Percentiles rank a stretch among this genome's conserved stretches.
Evolutionary conservation across 2,113 vertebrate species (phyloP).

Genomic region (Sylvia atricapilla): DNA sequence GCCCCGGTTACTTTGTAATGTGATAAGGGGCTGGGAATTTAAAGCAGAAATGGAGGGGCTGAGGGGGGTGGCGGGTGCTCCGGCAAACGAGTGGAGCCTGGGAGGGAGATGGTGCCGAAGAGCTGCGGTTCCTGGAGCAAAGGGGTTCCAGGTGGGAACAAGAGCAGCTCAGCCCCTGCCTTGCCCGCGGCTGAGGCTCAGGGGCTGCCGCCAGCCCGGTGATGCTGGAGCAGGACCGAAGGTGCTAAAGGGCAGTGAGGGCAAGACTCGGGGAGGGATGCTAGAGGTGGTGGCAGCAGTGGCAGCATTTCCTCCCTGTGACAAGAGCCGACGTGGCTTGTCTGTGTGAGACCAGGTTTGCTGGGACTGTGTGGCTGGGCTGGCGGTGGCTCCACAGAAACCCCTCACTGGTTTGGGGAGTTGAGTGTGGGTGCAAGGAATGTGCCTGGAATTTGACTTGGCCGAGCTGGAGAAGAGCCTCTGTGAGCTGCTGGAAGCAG

Average conservation of each 20-base stretch:
- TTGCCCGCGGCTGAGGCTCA: not conserved
- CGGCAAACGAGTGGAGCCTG: not conserved
- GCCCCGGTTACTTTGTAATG: slow-evolving; percentile 39
- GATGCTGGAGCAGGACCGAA: not conserved
- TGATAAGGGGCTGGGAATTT: slow-evolving; percentile 54
- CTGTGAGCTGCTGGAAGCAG: not conserved
- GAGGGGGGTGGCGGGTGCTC: not conserved
- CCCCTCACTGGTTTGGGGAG: not conserved
- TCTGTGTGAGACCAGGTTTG: not conserved
- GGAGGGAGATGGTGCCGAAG: not conserved
- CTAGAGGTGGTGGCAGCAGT: accelerated
- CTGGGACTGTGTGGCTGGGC: not conserved
- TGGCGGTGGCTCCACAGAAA: not conserved
- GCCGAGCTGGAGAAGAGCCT: not conserved
- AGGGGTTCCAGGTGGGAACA: not conserved
- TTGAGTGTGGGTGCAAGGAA: not conserved
- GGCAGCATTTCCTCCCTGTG: accelerated
- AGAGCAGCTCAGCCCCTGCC: not conserved
- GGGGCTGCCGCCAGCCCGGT: not conserved
- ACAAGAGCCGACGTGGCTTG: not conserved
- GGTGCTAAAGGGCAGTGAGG: not conserved
- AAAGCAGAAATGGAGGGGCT: not conserved
- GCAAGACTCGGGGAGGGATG: not conserved
- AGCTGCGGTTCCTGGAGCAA: not conserved
- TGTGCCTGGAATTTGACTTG: not conserved